phyloP scores from a whole-genome alignment of 2,888 invertebrate species.

The Baccha elongata region DNA sequence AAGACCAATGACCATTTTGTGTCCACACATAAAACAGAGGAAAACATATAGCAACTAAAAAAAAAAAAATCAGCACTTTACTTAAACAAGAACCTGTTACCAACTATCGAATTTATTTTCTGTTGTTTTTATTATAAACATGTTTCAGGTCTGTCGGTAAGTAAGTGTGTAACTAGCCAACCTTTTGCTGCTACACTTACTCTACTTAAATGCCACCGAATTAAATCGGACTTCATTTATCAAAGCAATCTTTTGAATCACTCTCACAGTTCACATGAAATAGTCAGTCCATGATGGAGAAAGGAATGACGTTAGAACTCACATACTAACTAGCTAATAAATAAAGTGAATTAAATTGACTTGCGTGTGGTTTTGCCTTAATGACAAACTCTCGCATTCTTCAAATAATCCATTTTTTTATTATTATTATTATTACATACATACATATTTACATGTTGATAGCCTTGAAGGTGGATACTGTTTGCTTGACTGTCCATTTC shows the following conservation, averaged over 20 bases:
- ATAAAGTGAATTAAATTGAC: conserved; percentile 22
- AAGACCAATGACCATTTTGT: conserved; percentile 21
- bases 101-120: conserved; percentile 15
- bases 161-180: background rate
- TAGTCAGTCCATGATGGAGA: background rate
- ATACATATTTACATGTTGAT: conserved; percentile 38
- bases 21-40: background rate
- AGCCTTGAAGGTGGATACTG: conserved; percentile 61
- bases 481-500: conserved; percentile 55
- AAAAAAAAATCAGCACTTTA: conserved; percentile 3
- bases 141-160: conserved; percentile 2
- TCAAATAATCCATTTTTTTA: no score
- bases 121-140: conserved; percentile 3
- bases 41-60: no score
- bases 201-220: conserved; percentile 13
- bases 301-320: conserved; percentile 32
- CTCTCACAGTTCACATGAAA: background rate
- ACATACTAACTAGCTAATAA: background rate
- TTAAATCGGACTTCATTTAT: conserved; percentile 32
- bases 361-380: conserved; percentile 39
- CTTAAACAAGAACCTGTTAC: conserved; percentile 43
- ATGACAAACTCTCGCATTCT: conserved; percentile 46
- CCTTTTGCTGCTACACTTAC: conserved; percentile 2
- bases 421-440: conserved; percentile 11
- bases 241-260: conserved; percentile 39